A percentile compares a stretch with the other conserved stretches of the same genome.
These are phyloP conservation scores for Sylvicola fuscatus DNA, from an alignment of 2,888 invertebrate species.

Conservation along the genomic window DNA sequence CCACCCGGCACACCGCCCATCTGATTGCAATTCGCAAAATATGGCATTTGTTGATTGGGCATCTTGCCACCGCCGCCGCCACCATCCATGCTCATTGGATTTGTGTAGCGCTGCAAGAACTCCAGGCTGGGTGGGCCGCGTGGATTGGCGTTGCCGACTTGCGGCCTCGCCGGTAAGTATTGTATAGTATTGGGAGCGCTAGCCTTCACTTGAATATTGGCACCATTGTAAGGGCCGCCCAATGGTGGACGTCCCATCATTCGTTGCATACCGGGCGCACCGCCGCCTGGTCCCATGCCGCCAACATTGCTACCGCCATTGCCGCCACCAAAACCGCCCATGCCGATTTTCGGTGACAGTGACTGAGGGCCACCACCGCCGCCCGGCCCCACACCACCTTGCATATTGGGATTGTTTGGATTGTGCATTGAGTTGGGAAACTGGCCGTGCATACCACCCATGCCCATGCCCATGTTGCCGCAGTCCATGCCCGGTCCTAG, in stretches of 20 bases:
- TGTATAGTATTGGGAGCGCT: conserved; percentile 96
- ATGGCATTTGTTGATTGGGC: conserved; percentile 13
- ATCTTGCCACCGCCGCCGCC: conserved; percentile 31
- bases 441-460: background rate
- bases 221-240: conserved; percentile 33
- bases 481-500: conserved; percentile 10
- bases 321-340: conserved; percentile 20
- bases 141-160: conserved; percentile 43
- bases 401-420: conserved; percentile 12
- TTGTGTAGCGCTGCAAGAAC: conserved; percentile 72
- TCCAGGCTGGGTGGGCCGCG: conserved; percentile 74
- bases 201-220: conserved; percentile 81
- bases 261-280: background rate
- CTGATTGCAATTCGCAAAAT: conserved; percentile 18
- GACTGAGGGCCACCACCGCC: conserved; percentile 24
- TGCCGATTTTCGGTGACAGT: conserved; percentile 44
- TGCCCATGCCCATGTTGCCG: background rate
- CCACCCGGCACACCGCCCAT: conserved; percentile 8
- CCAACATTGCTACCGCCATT: conserved; percentile 17
- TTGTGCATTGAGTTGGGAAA: conserved; percentile 1
- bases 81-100: conserved; percentile 37
- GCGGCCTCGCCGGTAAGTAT: conserved; percentile 90
- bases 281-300: background rate
- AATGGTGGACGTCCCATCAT: conserved; percentile 1
- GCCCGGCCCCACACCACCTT: conserved; percentile 25